These are phyloP conservation scores for Nipponia nippon DNA, from an alignment of 2,113 vertebrate species.

Conservation along the genomic window DNA sequence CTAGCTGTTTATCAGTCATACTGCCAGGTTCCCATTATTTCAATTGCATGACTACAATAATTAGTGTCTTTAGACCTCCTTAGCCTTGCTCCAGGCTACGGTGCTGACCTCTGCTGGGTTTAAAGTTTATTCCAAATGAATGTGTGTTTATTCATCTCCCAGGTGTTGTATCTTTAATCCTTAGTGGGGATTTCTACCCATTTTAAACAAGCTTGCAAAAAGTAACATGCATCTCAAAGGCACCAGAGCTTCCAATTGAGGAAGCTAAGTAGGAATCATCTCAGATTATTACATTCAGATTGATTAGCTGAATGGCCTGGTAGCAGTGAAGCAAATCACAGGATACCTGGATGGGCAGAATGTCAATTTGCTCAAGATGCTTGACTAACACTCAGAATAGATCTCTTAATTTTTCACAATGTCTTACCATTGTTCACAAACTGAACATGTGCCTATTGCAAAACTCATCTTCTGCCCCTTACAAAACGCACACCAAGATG, in stretches of 20 bases:
- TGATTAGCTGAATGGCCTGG: background rate
- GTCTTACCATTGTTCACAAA: background rate
- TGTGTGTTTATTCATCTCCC: background rate
- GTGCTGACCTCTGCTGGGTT: background rate
- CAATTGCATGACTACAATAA: slow-evolving; percentile 6
- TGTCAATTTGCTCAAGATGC: background rate
- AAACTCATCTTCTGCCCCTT: background rate
- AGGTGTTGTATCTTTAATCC: background rate
- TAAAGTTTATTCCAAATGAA: background rate
- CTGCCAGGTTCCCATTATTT: background rate
- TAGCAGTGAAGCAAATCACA: background rate
- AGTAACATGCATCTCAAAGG: background rate
- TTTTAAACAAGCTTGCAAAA: background rate
- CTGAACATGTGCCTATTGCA: background rate
- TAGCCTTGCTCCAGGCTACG: background rate
- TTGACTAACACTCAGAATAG: background rate
- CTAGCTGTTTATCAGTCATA: slow-evolving; percentile 14
- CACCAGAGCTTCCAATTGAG: background rate
- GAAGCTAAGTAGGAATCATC: background rate
- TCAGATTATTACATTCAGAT: background rate
- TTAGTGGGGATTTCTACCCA: background rate
- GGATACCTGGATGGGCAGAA: background rate
- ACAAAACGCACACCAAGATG: background rate
- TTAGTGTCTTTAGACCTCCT: slow-evolving; percentile 1
- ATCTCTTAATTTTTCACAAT: background rate